phyloP scores from a whole-genome alignment of 2,113 vertebrate genomes.

The Suncus etruscus region DNA sequence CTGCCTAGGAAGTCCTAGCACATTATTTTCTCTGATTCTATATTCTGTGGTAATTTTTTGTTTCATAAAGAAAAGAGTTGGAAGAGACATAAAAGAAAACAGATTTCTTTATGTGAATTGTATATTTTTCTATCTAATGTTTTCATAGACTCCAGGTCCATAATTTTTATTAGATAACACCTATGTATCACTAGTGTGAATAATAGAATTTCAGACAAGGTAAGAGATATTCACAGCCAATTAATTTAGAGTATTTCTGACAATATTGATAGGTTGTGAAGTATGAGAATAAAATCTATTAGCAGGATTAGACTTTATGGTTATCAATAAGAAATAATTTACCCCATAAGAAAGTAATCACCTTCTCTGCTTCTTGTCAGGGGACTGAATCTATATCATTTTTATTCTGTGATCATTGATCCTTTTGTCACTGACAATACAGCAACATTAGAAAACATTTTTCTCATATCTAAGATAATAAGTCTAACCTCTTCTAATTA shows the following conservation, averaged over 20 bases:
- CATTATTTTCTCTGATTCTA: neutral
- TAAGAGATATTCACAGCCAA: conserved; percentile 23
- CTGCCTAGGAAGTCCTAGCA: neutral
- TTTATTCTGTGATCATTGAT: neutral
- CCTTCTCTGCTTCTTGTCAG: neutral
- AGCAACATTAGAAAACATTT: conserved; percentile 26
- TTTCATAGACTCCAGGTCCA: conserved; percentile 10
- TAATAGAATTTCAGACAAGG: conserved; percentile 43
- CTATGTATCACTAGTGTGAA: conserved; percentile 18
- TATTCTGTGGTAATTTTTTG: neutral
- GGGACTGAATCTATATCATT: neutral
- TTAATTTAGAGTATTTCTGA: conserved; percentile 35
- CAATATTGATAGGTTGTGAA: conserved; percentile 43
- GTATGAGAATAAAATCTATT: conserved; percentile 4
- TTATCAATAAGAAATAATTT: neutral
- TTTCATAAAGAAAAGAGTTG: neutral
- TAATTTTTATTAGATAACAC: conserved; percentile 5
- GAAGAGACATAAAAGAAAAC: neutral
- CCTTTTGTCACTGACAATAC: conserved; percentile 7
- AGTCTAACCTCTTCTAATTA: conserved; percentile 29
- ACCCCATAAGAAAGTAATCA: neutral
- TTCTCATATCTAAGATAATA: neutral
- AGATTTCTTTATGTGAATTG: neutral
- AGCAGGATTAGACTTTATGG: neutral
- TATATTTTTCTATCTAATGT: conserved; percentile 28